Percentiles rank a stretch among this genome's conserved stretches.
Evolutionary conservation across 2,113 vertebrate genomes (phyloP).

Genomic region (Hypanus sabinus): DNA sequence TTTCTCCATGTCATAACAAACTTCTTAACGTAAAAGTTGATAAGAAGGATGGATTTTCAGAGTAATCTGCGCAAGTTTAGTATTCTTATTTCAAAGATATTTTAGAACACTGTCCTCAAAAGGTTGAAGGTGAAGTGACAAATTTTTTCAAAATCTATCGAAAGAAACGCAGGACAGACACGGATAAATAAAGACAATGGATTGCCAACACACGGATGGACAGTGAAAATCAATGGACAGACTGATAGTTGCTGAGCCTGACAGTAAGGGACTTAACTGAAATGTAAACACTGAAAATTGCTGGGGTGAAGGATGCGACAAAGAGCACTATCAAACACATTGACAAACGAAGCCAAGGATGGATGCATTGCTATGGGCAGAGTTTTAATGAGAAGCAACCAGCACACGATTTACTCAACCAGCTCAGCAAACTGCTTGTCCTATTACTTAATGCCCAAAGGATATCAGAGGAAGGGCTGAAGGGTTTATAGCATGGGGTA

Average conservation of each 20-base stretch:
- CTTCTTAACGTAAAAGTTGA: background rate
- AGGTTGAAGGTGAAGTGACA: background rate
- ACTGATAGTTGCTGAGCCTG: background rate
- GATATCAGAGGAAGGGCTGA: background rate
- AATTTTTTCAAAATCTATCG: background rate
- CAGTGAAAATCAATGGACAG: background rate
- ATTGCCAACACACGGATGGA: slow-evolving; percentile 5
- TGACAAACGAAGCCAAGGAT: background rate
- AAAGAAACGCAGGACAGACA: background rate
- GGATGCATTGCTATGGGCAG: background rate
- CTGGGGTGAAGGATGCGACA: background rate
- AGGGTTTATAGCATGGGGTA: background rate
- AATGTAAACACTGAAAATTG: background rate
- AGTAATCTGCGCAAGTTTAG: background rate
- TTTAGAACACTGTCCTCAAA: background rate
- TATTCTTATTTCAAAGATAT: background rate
- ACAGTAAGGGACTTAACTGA: background rate
- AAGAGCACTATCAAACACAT: background rate
- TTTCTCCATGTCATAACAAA: background rate
- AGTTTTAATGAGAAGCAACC: background rate
- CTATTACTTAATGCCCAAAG: background rate
- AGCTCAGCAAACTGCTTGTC: background rate
- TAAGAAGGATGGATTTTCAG: too few species aligned
- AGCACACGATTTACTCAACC: background rate
- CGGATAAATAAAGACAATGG: background rate